Percentiles rank a stretch among this genome's conserved stretches.
phyloP scores from a whole-genome alignment of 1,140 invertebrate genomes.

The Eumeta japonica region DNA sequence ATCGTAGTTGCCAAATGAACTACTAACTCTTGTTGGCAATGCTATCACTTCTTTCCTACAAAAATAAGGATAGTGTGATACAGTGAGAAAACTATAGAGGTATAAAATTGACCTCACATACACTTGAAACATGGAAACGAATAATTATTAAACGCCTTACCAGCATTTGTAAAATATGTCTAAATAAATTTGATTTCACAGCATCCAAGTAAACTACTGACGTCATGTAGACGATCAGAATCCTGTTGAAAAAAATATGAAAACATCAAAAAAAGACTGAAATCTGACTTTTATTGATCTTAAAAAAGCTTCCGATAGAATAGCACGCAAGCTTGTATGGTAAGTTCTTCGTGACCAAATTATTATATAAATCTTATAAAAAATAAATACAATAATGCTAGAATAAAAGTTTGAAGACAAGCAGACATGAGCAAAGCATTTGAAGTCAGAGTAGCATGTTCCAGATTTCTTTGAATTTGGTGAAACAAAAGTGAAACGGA shows the following conservation, averaged over 20 bases:
- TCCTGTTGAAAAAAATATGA: conserved; percentile 14
- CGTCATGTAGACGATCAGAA: conserved; percentile 11
- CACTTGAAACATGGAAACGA: conserved; percentile 6
- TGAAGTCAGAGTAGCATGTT: too few species aligned
- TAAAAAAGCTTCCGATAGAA: conserved; percentile 16
- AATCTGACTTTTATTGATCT: conserved; percentile 15
- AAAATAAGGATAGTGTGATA: background rate
- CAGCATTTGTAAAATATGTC: background rate
- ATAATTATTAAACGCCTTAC: background rate
- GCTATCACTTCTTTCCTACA: background rate
- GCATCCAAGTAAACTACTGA: conserved; percentile 7
- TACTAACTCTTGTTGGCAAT: background rate
- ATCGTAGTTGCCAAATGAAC: background rate
- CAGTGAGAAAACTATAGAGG: conserved; percentile 2
- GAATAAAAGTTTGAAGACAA: conserved; percentile 8
- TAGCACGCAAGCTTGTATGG: conserved; percentile 11
- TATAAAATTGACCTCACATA: conserved; percentile 7
- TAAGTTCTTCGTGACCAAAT: conserved; percentile 10
- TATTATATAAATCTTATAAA: conserved; percentile 11
- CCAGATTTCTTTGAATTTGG: too few species aligned
- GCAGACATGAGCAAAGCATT: conserved; percentile 11
- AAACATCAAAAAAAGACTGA: conserved; percentile 9
- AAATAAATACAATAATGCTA: conserved; percentile 10
- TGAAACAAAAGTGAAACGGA: too few species aligned
- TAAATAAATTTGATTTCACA: conserved; percentile 9